Conservation (phyloP, 2,797 vertebrate genomes). For the Apogon talboti region DNA sequence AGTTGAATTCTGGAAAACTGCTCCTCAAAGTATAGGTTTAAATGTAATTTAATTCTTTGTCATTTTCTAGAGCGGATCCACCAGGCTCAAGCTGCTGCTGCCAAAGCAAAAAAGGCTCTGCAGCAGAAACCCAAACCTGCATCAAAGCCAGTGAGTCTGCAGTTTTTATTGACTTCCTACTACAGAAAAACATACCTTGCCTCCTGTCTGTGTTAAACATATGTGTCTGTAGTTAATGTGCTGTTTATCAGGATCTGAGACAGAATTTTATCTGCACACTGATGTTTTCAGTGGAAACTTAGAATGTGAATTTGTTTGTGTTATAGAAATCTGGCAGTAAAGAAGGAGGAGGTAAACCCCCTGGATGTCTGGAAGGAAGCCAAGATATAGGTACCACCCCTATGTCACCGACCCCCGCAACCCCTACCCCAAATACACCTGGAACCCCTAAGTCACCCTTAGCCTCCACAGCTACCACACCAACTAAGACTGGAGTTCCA, state of each 20-base stretch:
- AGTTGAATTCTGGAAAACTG: too few relatives aligned
- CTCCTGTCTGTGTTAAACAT: neutral
- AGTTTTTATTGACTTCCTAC: neutral
- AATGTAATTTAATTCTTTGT: neutral
- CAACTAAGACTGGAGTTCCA: constrained; percentile 85
- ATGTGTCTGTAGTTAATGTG: neutral
- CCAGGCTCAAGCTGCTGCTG: constrained; percentile 97
- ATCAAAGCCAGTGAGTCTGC: constrained; percentile 89
- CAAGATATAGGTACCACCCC: constrained; percentile 78
- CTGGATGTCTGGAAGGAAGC: constrained; percentile 77
- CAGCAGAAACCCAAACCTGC: constrained; percentile 97
- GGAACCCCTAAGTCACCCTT: constrained; percentile 90
- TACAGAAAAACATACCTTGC: neutral
- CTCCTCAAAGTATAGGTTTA: too few relatives aligned
- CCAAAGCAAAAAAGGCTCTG: constrained; percentile 96
- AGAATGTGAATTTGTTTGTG: constrained; percentile 15
- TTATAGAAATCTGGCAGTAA: constrained; percentile 92
- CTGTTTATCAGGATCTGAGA: neutral
- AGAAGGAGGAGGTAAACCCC: constrained; percentile 86
- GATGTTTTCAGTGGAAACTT: neutral
- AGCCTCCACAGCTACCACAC: constrained; percentile 81
- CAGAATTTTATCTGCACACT: neutral
- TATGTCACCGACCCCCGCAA: constrained; percentile 87
- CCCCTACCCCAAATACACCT: constrained; percentile 86
- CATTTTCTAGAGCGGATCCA: constrained; percentile 91